Evolutionary conservation across 2,113 vertebrate species (phyloP), one percentile per base, ranked within the genome.

Genomic region (Eonycteris spelaea): DNA sequence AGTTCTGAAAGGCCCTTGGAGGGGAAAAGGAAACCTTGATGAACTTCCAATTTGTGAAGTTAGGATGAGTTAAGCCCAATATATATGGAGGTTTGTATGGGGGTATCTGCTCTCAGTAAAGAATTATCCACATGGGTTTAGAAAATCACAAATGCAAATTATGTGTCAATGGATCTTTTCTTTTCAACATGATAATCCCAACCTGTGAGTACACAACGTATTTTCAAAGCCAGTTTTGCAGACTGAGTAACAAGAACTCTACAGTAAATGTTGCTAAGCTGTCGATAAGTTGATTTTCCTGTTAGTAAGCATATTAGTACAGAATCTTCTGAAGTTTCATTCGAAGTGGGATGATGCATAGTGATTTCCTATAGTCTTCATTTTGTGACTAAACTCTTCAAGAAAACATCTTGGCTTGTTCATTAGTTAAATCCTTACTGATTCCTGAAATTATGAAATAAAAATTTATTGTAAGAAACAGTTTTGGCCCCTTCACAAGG

Each of bases 91-190:
- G 92, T 86, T 97, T 93, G n/a, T 84, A 78, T 75, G 82, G 96
- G 96, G 97, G 90, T 96, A 90, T 92, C 96, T 97, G 95, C 85
- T 65, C 85, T 97, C 96, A 97, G 91, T 61, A 90, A 97, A 98
- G 95, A 97, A 97, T 97, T 98, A 95, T 97, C 96, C 89, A 85
- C 67, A 78, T 97, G 93, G 91, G 73, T 91, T 95, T 97, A 96
- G 95, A 98, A 98, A 98, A 97, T 93, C 92, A 75, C 88, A 93
- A 94, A 96, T 96, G 38, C 51, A 85, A 93, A 79, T 96, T 92
- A 63, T 93, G 0, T 73, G 24, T 83, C 65, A 14, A 0, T 63
- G 55, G 33, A n/a, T 67, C 24, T 67, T 84, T 89, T 78, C 68
- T 96, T 97, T 95, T 90, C 51, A 91, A 67, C 68, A 97, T 79